Base-by-base conservation (phyloP, 2,888 invertebrate species). In the Euclidia mi region DNA sequence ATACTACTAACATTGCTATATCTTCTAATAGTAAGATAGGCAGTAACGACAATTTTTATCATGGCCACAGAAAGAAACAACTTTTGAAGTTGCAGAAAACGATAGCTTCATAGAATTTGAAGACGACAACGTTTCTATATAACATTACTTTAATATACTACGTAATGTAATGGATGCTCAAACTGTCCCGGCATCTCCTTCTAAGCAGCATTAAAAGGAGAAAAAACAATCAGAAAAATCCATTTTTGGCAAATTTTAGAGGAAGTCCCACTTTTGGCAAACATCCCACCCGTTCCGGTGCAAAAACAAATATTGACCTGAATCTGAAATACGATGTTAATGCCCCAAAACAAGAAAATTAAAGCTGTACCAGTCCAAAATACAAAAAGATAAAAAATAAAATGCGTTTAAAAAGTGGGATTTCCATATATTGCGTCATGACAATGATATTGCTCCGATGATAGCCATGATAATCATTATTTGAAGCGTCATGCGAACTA, bases 371-470 rank as follows among this genome's bases (percentile, higher is more conserved):
- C 34, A 56, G 18, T 43, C 14, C 14, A 11, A 29, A 37, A 29
- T 41, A 51, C 29, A 44, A 64, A 18, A 11, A 29, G 35, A 29
- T 41, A 51, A 25, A 44, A 64, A 18, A 55, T 14, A 34, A 20
- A 12, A 63, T 43, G 32, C 45, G 57, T 25, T 43, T 37, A 46
- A 73, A 65, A 76, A 82, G 89, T 91, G 91, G 90, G 91, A 90
- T 74, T 82, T 86, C 90, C 91, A 74, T 68, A 71, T 79, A 80
- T 94, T 94, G 94, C 94, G 85, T 93, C 94, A 94, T 94, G 94
- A 94, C 94, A 94, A 94, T 94, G 94, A 89, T 84, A 91, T 94
- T 93, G 94, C 94, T 84, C 76, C 82, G 76, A 85, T 88, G 88
- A 89, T 85, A 92, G 94, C 93, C 93, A 94, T 94, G 94, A 94